Evolutionary conservation across 2,797 vertebrate species (phyloP).

Genomic region (Darevskia mixta): DNA sequence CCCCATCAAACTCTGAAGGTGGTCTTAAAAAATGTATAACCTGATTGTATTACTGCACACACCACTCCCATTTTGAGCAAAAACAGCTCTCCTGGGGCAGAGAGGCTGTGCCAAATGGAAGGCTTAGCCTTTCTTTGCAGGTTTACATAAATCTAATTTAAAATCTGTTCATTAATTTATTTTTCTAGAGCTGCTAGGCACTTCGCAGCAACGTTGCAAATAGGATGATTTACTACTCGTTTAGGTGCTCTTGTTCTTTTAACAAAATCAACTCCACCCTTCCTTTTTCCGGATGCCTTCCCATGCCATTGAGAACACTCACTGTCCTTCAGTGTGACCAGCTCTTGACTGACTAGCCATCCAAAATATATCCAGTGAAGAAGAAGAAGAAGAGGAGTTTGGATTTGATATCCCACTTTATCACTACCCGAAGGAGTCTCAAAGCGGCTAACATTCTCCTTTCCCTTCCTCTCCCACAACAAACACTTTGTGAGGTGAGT

Average conservation of each 20-base stretch:
- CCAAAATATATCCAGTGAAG: background rate
- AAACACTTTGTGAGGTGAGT: too few species aligned
- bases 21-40: slow-evolving; percentile 11
- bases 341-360: background rate
- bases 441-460: too few species aligned
- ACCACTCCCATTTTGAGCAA: background rate
- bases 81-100: background rate
- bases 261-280: background rate
- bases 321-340: background rate
- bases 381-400: too few species aligned
- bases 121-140: background rate
- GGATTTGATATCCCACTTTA: too few species aligned
- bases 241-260: background rate
- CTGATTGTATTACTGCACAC: background rate
- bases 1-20: slow-evolving; percentile 11
- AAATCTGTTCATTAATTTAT: slow-evolving; percentile 15
- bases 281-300: background rate
- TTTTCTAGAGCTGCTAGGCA: background rate
- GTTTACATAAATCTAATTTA: slow-evolving; percentile 15
- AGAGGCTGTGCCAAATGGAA: background rate
- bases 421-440: too few species aligned
- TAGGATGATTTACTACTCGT: background rate
- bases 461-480: too few species aligned
- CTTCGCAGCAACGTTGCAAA: background rate
- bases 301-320: background rate